A percentile compares a stretch with the other conserved stretches of the same genome.
These are phyloP conservation scores for Proisotoma minuta DNA, from an alignment of 2,888 invertebrate genomes.

Conservation along the genomic window DNA sequence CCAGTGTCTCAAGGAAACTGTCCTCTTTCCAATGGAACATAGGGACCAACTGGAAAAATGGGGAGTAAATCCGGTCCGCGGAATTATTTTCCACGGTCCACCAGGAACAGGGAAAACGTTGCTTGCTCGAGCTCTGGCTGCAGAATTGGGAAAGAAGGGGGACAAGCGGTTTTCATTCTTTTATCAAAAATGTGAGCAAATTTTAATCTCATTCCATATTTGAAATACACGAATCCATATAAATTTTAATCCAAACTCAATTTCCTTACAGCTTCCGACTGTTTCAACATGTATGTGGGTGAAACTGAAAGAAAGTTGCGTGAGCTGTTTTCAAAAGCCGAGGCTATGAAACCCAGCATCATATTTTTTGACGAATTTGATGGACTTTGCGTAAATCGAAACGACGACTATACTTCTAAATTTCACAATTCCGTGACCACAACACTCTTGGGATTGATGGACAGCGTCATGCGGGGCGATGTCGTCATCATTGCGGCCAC, in stretches of 20 bases:
- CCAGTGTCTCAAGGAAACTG: conserved; percentile 20
- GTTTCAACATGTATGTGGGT: conserved; percentile 89
- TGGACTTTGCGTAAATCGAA: conserved; percentile 67
- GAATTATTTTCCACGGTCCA: conserved; percentile 47
- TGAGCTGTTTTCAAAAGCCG: conserved; percentile 79
- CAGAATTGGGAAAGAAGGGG: conserved; percentile 66
- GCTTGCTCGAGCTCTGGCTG: conserved; percentile 79
- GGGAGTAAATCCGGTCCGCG: conserved; percentile 30
- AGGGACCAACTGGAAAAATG: conserved; percentile 42
- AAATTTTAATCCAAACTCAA: conserved; percentile 68
- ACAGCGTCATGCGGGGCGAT: conserved; percentile 76
- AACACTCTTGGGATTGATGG: conserved; percentile 83
- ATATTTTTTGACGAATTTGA: conserved; percentile 92
- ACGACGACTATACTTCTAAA: conserved; percentile 48
- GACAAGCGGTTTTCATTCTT: conserved; percentile 71
- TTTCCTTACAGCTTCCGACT: conserved; percentile 87
- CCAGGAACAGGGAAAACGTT: conserved; percentile 66
- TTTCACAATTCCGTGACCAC: conserved; percentile 73
- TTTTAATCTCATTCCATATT: neutral
- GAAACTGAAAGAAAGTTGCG: conserved; percentile 84
- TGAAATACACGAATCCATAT: neutral
- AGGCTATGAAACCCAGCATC: conserved; percentile 69
- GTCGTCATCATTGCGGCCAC: conserved; percentile 88
- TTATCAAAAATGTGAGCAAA: conserved; percentile 9
- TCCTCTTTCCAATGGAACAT: conserved; percentile 25